Evolutionary conservation across 1,140 invertebrate genomes (phyloP).

Genomic region (Camponotus pennsylvanicus): DNA sequence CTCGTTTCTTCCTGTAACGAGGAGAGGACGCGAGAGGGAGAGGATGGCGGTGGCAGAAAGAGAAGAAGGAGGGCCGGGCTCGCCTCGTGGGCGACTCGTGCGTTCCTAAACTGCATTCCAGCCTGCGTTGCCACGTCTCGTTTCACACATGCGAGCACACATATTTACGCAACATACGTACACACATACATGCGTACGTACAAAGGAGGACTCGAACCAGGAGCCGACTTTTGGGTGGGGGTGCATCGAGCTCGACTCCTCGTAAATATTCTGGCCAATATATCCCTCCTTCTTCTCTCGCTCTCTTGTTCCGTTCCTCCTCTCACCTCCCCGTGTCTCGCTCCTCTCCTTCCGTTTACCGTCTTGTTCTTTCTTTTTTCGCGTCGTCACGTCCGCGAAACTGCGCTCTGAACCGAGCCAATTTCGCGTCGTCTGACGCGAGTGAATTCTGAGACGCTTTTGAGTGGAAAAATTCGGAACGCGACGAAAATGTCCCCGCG

Average conservation of each 20-base stretch:
- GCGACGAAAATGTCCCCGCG: slow-evolving; percentile 36
- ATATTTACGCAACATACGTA: neutral
- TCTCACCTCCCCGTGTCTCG: slow-evolving; percentile 1
- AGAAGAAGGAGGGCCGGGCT: slow-evolving; percentile 52
- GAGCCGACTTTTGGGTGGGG: slow-evolving; percentile 37
- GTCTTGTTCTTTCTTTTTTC: slow-evolving; percentile 44
- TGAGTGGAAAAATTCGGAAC: slow-evolving; percentile 54
- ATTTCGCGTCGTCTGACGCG: slow-evolving; percentile 47
- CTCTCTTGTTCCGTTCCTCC: slow-evolving; percentile 38
- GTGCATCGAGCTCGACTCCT: slow-evolving; percentile 50
- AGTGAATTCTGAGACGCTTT: slow-evolving; percentile 54
- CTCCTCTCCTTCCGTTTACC: slow-evolving; percentile 48
- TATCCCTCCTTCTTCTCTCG: slow-evolving; percentile 18
- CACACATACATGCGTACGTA: neutral
- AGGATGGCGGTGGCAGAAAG: slow-evolving; percentile 23
- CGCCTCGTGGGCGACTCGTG: slow-evolving; percentile 69
- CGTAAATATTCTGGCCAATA: slow-evolving; percentile 68
- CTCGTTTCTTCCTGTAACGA: slow-evolving; percentile 72
- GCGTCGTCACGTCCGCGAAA: slow-evolving; percentile 57
- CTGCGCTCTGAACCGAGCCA: slow-evolving; percentile 43
- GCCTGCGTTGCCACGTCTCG: slow-evolving; percentile 79
- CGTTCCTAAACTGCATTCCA: slow-evolving; percentile 81
- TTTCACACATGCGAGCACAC: slow-evolving; percentile 53
- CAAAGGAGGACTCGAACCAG: neutral
- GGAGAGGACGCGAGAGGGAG: slow-evolving; percentile 57